These are phyloP conservation scores for Discoglossus pictus DNA, from an alignment of 2,797 vertebrate species.

Conservation along the genomic window DNA sequence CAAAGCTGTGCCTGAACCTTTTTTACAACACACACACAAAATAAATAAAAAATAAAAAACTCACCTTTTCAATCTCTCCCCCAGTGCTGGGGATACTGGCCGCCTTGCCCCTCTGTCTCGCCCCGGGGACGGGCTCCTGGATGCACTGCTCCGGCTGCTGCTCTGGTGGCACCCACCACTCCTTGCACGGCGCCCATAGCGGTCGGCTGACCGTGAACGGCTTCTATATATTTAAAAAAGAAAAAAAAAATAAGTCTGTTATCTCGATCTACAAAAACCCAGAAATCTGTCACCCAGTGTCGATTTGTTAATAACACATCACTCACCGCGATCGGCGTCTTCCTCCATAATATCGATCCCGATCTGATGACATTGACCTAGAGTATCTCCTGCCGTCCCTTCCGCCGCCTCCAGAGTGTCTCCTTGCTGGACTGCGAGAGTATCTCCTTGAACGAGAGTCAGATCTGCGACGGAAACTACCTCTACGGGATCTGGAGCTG, in stretches of 20 bases:
- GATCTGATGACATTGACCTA: conserved; percentile 72
- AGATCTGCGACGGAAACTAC: conserved; percentile 62
- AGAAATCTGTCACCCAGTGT: too few species aligned
- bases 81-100: conserved; percentile 70
- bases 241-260: neutral
- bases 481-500: conserved; percentile 70
- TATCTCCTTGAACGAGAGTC: conserved; percentile 71
- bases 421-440: conserved; percentile 61
- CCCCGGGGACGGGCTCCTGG: conserved; percentile 77
- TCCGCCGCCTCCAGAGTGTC: conserved; percentile 59
- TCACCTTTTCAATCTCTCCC: conserved; percentile 96
- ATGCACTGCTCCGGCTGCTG: conserved; percentile 73
- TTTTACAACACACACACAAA: too few species aligned
- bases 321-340: conserved; percentile 80
- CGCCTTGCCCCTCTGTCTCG: conserved; percentile 68
- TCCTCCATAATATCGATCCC: conserved; percentile 70
- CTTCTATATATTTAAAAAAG: conserved; percentile 65
- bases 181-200: conserved; percentile 71
- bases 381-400: conserved; percentile 69
- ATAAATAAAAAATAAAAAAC: too few species aligned
- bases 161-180: conserved; percentile 75
- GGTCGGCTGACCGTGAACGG: conserved; percentile 79
- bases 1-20: neutral
- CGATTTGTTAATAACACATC: too few species aligned
- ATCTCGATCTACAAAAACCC: neutral